Base-by-base conservation (phyloP, 2,797 vertebrate species). In the Lepus oiostolus region DNA sequence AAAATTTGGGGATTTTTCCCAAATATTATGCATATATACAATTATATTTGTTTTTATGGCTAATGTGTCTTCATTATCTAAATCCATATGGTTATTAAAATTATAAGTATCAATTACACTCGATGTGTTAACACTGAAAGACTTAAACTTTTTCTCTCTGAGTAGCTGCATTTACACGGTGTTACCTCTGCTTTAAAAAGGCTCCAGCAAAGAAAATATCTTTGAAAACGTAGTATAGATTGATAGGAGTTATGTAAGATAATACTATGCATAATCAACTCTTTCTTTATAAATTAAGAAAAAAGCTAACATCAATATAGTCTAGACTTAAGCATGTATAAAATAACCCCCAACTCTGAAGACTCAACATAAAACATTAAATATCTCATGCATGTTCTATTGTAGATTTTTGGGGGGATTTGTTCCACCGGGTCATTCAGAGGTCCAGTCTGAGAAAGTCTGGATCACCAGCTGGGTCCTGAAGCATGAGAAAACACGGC, bases 1-100 rank as follows among this genome's bases (percentile, higher is more conserved):
- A 54, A 71, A 85, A 84, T 21, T 35, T 70, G 28, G 21, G 4
- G 1, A 88, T 70, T 75, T 92, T 35, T 13, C 7, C 24, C 38
- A 85, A 87, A 83, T 95, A 75, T 32, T 94, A 50, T 68, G 54
- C 14, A 80, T 28, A 26, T 80, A 52, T 47, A 26, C 0, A 79
- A 86, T 70, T 52, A 85, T 60, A 70, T 70, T 79, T 82, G 0
- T 83, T 93, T 92, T 93, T 75, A 79, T 30, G 58, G 50, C 47
- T 47, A 52, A 80, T 67, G 0, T 32, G 2, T 68, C 74, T 88
- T 17, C 8, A 47, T 88, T 88, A 42, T 88, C 16, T 75, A 21
- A 92, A 42, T 71, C 14, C 75, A 79, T 52, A 65, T 28, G 21
- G 16, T 82, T 88, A 62, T 14, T 72, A 83, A 88, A 63, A 92